Base-by-base conservation (phyloP, 1,140 invertebrate genomes). In the Aphidius gifuensis region DNA sequence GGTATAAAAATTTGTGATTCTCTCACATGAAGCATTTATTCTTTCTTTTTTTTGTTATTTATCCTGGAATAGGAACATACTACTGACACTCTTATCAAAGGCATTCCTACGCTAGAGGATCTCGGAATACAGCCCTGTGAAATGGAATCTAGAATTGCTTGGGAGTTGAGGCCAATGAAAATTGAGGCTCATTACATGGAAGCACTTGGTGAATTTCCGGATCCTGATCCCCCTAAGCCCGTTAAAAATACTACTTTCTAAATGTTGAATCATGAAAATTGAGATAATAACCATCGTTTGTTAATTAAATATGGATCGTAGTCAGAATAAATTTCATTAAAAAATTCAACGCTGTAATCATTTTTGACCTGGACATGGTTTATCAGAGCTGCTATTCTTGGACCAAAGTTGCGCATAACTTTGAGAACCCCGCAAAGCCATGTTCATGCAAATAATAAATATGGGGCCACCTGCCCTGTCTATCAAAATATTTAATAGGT, bases 41-140 rank as follows among this genome's bases (percentile, higher is more conserved):
- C 40, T 54, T 43, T 64, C n/a, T n/a, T n/a, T n/a, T n/a, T 39
- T 16, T 23, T 23, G 23, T 23, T 23, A 23, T 23, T 23, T 23
- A 23, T 23, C 3, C 23, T 23, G 23, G 1, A 23, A 21, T 76
- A 94, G 86, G 93, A 96, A 78, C 83, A 85, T 67, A 84, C 89
- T 4, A 88, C 85, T 44, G 95, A 98, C 76, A 74, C 76, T 16
- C 78, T 91, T 7, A 67, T 84, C 5, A 70, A 74, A 16, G 85
- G 83, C 16, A 71, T 92, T 39, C 92, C 91, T 21, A 93, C 89
- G 1, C 76, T 97, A 49, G 91, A 93, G 75, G 95, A 97, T 83
- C 85, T 97, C 63, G 93, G 92, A 48, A 86, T 98, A 1, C 80
- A 76, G 47, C 80, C 93, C 48, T 91, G 86, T 0, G 66, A 80